Evolutionary conservation across 2,888 invertebrate genomes (phyloP), one percentile per base, ranked within the genome.

Genomic region (Tenthredo amoena): DNA sequence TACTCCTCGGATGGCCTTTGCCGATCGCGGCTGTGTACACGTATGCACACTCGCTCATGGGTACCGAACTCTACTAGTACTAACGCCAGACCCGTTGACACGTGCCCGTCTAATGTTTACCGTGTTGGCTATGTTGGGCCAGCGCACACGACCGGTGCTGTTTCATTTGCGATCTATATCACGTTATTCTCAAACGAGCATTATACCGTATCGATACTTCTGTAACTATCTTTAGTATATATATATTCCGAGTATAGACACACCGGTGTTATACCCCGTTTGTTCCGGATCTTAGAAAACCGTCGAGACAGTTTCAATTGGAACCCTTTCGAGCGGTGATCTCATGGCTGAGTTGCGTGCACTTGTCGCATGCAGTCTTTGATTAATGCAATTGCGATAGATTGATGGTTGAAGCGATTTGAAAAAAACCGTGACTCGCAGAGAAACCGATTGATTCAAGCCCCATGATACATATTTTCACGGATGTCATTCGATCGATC

Each of bases 81-180:
- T 21, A 43, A 43, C 43, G 34, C 77, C 1, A 18, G 12, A 31
- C 86, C 86, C 87, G 88, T 89, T 89, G 89, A 88, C 88, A 89
- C 88, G 87, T 87, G 88, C 88, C 88, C 87, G 87, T 87, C 87
- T 86, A 86, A 87, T 91, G 90, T 91, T 91, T 91, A 89, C 90
- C 87, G 87, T 87, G 89, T 88, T 89, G 89, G 88, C 88, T 90
- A 88, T 91, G 89, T 91, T 91, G 89, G 89, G 87, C 89, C 89
- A 90, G 89, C 87, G 88, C 88, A 88, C 88, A 88, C 86, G 37
- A 62, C 55, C 77, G 1, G 84, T n/a, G 76, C n/a, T 34, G 55
- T 84, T 84, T 55, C 84, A 74, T 84, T 76, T 55, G 55, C 55
- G 15, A 74, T 31, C 37, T 37, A 50, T 37, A 50, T 50, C 55